Base-by-base conservation (phyloP, 2,113 vertebrate genomes). In the Triplophysa dalaica region DNA sequence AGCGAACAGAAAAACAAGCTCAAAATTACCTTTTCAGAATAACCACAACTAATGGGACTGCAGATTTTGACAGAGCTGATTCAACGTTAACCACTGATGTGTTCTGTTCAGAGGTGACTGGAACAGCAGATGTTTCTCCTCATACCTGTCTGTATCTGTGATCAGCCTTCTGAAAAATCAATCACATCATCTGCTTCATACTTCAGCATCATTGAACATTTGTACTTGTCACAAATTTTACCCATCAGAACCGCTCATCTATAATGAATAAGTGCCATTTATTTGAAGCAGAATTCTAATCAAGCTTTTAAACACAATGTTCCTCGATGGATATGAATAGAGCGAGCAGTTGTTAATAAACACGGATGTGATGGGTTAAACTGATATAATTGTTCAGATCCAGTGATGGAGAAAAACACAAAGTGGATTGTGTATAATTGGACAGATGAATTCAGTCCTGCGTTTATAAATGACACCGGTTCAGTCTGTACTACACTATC, bases 251-350 rank as follows among this genome's bases (percentile, higher is more conserved):
- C 63, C 88, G 89, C 81, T 79, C 85, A 87, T 78, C 83, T 78
- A 81, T 84, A 90, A 90, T 88, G 89, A 91, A 91, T 89, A 90
- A 86, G 90, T 87, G 83, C 78, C 17, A 84, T 82, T 81, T 86
- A 29, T 68, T 10, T 29, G 54, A 84, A 33, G 67, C 38, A 48
- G 84, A 85, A 86, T 87, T 75, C 88, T 89, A 90, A 90, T 77
- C 75, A 87, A 81, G 84, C 78, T 67, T 63, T 75, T 48, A 45
- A 75, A 45, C 22, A 24, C 22, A 1, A 76, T 63, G 61, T 65
- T 65, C 45, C 17, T 65, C 22, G 38, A 14, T 12, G 45, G 74
- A 52, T 33, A 33, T 38, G 41, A 75, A 75, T 45, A 62, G 72
- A 45, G 33, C 26, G 21, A 75, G 72, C 61, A 24, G 58, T 62